A percentile compares a stretch with the other conserved stretches of the same genome.
These are phyloP conservation scores for Micropoecilia bifurca DNA, from an alignment of 2,797 vertebrate genomes.

Conservation along the genomic window DNA sequence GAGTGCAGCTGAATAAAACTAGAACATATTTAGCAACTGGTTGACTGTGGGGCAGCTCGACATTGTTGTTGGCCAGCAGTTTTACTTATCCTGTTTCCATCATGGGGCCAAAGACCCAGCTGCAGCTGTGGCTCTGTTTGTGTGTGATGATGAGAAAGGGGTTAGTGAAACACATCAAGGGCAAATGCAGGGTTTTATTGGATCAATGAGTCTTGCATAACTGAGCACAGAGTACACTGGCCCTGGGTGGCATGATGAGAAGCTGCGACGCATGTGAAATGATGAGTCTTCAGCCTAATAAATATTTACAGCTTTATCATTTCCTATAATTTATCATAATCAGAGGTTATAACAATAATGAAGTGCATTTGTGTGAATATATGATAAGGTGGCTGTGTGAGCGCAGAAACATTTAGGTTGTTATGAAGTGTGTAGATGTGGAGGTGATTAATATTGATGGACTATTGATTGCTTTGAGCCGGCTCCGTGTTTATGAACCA, in stretches of 20 bases:
- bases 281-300: constrained; percentile 10
- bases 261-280: constrained; percentile 15
- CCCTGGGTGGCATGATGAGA: constrained; percentile 45
- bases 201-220: constrained; percentile 59
- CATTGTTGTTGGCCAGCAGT: background rate
- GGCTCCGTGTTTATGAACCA: constrained; percentile 41
- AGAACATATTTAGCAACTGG: background rate
- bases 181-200: constrained; percentile 34
- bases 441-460: constrained; percentile 52
- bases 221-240: constrained; percentile 48
- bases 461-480: constrained; percentile 58
- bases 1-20: background rate
- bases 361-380: background rate
- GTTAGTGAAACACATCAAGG: constrained; percentile 47
- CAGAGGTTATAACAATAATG: background rate
- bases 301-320: constrained; percentile 6
- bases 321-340: constrained; percentile 1
- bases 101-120: constrained; percentile 1
- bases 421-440: constrained; percentile 1
- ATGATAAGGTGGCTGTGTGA: background rate
- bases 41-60: background rate
- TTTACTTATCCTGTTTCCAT: constrained; percentile 16
- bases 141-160: background rate
- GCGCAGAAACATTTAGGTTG: background rate
- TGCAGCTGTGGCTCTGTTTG: constrained; percentile 18